Evolutionary conservation across 2,888 invertebrate species (phyloP).

Genomic region (Tolmerus cingulatus): DNA sequence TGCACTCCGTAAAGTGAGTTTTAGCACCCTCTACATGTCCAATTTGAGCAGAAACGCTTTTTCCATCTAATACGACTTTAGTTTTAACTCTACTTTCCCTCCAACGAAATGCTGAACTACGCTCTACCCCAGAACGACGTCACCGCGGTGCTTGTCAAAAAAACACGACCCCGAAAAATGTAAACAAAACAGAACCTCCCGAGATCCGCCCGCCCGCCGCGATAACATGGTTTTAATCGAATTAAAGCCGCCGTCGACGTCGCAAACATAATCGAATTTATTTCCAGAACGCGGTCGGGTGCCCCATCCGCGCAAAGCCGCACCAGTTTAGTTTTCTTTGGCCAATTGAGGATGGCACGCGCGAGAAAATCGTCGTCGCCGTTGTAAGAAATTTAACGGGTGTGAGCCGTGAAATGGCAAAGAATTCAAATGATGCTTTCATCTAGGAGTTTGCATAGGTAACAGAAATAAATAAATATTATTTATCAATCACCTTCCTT

Average conservation of each 20-base stretch:
- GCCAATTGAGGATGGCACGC: neutral
- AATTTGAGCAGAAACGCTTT: neutral
- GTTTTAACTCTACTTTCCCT: neutral
- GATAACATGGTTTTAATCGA: neutral
- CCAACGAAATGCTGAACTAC: neutral
- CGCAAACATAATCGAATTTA: neutral
- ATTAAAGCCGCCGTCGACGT: neutral
- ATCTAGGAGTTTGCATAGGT: constrained; percentile 18
- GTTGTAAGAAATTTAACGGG: neutral
- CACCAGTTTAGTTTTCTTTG: neutral
- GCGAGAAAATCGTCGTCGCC: neutral
- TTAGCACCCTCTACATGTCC: neutral
- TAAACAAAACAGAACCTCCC: neutral
- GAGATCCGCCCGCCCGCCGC: neutral
- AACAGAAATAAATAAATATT: too few species aligned
- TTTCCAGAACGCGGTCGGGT: neutral
- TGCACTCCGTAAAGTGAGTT: too few species aligned
- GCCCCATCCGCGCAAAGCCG: neutral
- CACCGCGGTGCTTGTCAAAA: neutral
- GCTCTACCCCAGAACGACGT: neutral
- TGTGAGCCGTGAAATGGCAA: neutral
- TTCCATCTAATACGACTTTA: neutral
- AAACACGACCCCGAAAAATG: neutral
- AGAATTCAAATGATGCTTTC: constrained; percentile 12
- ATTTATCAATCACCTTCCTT: neutral